Conservation (phyloP, 2,113 vertebrate species). For the Mobula hypostoma region DNA sequence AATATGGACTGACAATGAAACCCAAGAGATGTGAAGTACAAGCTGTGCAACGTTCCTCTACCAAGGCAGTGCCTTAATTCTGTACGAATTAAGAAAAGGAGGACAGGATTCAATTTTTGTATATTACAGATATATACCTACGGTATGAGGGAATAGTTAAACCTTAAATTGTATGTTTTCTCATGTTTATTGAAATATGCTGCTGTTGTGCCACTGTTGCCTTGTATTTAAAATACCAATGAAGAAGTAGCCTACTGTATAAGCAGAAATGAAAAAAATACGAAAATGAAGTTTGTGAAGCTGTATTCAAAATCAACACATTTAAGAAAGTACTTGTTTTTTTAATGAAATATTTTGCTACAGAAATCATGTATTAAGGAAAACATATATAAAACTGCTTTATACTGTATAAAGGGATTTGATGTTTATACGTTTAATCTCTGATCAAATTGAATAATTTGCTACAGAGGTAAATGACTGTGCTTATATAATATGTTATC, state of each 20-base stretch:
- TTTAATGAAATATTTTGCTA: conserved; percentile 4
- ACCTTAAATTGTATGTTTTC: conserved; percentile 11
- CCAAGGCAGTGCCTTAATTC: not conserved
- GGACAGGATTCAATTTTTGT: not conserved
- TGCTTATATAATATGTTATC: not conserved
- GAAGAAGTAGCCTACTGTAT: conserved; percentile 28
- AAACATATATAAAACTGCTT: not conserved
- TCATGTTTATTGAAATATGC: not conserved
- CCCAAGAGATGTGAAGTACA: conserved; percentile 67
- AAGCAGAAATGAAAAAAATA: conserved; percentile 18
- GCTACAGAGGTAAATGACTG: not conserved
- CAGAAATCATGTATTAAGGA: not conserved
- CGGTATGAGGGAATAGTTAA: conserved; percentile 23
- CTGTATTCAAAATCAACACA: not conserved
- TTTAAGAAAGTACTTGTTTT: conserved; percentile 21
- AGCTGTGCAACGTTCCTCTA: conserved; percentile 46
- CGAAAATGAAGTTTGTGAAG: conserved; percentile 20
- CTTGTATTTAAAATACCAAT: conserved; percentile 33
- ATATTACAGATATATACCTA: conserved; percentile 13
- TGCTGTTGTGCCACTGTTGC: conserved; percentile 31
- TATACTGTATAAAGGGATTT: conserved; percentile 14
- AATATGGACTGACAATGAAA: conserved; percentile 82
- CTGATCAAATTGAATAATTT: conserved; percentile 20
- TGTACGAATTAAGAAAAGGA: not conserved
- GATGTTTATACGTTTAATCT: conserved; percentile 23